Evolutionary conservation across 2,113 vertebrate species (phyloP), one percentile per base, ranked within the genome.

Genomic region (Trematocara zebra): DNA sequence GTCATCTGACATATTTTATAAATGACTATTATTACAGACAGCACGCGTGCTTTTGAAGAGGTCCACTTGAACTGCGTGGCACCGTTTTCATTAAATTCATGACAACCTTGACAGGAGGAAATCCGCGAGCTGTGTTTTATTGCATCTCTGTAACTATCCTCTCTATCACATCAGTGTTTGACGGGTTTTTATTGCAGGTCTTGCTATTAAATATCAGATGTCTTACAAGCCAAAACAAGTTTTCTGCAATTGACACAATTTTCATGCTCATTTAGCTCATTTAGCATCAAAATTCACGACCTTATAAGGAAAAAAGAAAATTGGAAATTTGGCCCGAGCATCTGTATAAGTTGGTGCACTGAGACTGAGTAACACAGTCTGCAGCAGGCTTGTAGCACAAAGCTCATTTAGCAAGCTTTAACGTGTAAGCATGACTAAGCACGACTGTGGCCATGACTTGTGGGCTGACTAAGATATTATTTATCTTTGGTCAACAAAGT

Each of bases 101-200:
- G 54, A 57, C 28, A 61, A 61, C 9, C 57, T 61, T 35, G 31
- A 61, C 31, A 35, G 17, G 20, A 54, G 10, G 17, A 35, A 64
- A n/a, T 8, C 17, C 59, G 35, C 6, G 17, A n/a, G 31, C 18
- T 11, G 9, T n/a, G 17, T 64, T 35, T 64, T n/a, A 64, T 35
- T 64, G 9, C 17, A 35, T n/a, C 33, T 64, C 17, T 35, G 31
- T 18, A 3, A 35, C 59, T 2, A 0, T n/a, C 8, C 28, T 31
- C 23, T 28, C 0, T 0, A 61, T 18, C 8, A 18, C 31, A 35
- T 61, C 57, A 61, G 57, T 2, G 57, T 61, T 33, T 61, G 8
- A 17, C 5, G 14, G 0, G 33, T 59, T 59, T 59, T 61, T 52
- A 52, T 20, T 20, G 52, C 52, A 18, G 28, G 57, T 17, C 15